Evolutionary conservation across 1,140 invertebrate species (phyloP).

Genomic region (Triops cancriformis): DNA sequence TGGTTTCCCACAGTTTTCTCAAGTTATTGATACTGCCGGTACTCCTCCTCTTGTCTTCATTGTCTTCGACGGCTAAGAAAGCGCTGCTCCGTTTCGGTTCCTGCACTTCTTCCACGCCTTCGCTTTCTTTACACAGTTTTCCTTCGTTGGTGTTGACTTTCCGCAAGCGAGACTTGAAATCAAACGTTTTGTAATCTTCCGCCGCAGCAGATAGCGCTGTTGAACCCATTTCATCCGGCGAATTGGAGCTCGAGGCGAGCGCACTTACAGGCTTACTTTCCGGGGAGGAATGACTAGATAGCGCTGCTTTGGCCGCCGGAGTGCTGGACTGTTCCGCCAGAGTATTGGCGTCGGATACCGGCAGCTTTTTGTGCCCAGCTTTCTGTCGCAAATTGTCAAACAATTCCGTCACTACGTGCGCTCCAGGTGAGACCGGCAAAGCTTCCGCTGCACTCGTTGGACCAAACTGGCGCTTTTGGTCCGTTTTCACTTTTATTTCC

Average conservation of each 20-base stretch:
- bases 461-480: slow-evolving; percentile 35
- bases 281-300: slow-evolving; percentile 13
- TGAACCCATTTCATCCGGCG: background rate
- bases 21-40: slow-evolving; percentile 86
- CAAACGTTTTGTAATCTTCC: slow-evolving; percentile 35
- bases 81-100: slow-evolving; percentile 23
- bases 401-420: slow-evolving; percentile 56
- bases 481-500: slow-evolving; percentile 67
- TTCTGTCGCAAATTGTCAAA: slow-evolving; percentile 38
- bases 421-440: slow-evolving; percentile 7
- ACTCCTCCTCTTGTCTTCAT: slow-evolving; percentile 76
- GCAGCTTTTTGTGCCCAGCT: slow-evolving; percentile 23
- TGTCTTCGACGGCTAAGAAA: slow-evolving; percentile 46
- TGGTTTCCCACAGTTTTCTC: slow-evolving; percentile 80
- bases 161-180: slow-evolving; percentile 72
- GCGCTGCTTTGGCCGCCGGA: background rate
- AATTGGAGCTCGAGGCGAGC: background rate
- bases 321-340: background rate
- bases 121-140: background rate
- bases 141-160: slow-evolving; percentile 54
- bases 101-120: background rate
- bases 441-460: slow-evolving; percentile 11
- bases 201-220: background rate
- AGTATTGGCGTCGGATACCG: background rate
- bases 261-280: background rate